Evolutionary conservation across 1,140 invertebrate genomes (phyloP), one percentile per base, ranked within the genome.

Genomic region (Ips nitidus): DNA sequence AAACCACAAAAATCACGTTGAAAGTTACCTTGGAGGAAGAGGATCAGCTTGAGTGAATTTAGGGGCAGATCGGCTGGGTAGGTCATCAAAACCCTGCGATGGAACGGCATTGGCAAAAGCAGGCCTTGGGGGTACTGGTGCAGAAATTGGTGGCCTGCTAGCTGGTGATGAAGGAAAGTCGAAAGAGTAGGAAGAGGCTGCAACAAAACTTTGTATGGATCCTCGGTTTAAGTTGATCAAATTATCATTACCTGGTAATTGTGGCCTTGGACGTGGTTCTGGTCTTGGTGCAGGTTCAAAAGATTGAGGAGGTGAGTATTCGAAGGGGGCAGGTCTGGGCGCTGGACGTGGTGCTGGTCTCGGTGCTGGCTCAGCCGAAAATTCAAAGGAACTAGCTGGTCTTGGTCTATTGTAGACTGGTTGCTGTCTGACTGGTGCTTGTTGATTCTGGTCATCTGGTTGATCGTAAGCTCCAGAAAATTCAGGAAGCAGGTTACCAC

Each of bases 381-480:
- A 52, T 50, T 62, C 60, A 3, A 22, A 50, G 38, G 41, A 41
- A 42, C 57, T 59, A 36, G 61, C 2, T 37, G 61, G 52, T 36
- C 38, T 42, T 22, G 63, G 63, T 39, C 63, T 66, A 8, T 41
- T 53, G 45, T 39, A 56, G 36, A 39, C 8, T 22, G 55, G 45
- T 67, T 67, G 55, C 36, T 36, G 3, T 38, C 65, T 58, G 1
- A 41, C 42, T 55, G 76, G 74, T 66, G 75, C 77, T 73, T 77
- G 78, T 22, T 22, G 22, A 22, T 22, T 22, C 22, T 52, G 66
- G 52, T 68, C 58, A 22, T 82, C 50, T 80, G 77, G 52, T 80
- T 80, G 74, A 67, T 80, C 66, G 75, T 84, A 83, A 40, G 60
- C 3, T 79, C 79, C 72, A 73, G 86, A 84, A 47, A 83, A 82